Conservation (phyloP, 2,888 invertebrate genomes). For the Acanthosepion pharaonis region DNA sequence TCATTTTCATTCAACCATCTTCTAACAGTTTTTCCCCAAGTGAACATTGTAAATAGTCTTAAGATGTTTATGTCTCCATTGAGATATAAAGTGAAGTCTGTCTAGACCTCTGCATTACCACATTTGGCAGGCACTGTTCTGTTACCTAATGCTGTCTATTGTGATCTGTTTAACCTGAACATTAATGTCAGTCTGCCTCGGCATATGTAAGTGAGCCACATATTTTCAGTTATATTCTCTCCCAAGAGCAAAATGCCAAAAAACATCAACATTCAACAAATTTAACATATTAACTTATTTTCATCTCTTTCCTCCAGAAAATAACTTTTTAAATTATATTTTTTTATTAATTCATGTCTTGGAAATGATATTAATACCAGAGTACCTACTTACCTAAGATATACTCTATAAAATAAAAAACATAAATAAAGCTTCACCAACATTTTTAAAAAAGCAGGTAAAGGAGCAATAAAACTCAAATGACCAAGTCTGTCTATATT, state of each 20-base stretch:
- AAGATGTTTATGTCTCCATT: background rate
- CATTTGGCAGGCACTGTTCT: background rate
- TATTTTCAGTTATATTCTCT: background rate
- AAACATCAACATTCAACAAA: background rate
- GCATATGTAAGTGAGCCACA: background rate
- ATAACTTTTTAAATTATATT: no score
- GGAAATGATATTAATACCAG: no score
- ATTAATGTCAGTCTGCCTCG: background rate
- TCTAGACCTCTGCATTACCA: background rate
- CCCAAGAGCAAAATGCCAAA: background rate
- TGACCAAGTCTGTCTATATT: no score
- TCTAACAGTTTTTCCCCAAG: background rate
- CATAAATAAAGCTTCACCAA: no score
- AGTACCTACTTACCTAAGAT: no score
- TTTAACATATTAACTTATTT: no score
- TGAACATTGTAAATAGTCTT: background rate
- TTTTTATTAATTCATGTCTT: no score
- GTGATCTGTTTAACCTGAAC: background rate
- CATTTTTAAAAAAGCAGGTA: no score
- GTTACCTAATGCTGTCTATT: background rate
- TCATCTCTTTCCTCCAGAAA: no score
- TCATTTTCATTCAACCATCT: background rate
- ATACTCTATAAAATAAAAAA: no score
- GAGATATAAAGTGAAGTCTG: background rate
- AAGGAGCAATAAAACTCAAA: no score